These are phyloP conservation scores for Diacarnus erythraeanus DNA, from an alignment of 37 sponge, comb jelly and placozoan species.

Conservation along the genomic window DNA sequence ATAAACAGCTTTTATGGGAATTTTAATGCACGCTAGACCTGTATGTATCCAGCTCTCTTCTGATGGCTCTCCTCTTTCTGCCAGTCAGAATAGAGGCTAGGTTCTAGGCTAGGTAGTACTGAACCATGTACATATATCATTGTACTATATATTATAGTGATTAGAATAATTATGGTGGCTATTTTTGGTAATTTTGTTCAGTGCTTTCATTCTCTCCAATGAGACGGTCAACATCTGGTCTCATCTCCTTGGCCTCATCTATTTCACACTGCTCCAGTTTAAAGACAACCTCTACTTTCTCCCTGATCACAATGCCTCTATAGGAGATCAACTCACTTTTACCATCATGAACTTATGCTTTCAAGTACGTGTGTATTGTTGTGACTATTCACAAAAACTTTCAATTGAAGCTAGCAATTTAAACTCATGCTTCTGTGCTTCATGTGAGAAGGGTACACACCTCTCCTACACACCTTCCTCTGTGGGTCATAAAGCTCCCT, in stretches of 20 bases:
- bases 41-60: background rate
- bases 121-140: too few relatives aligned
- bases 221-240: constrained; percentile 93
- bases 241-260: constrained; percentile 74
- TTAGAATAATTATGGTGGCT: too few relatives aligned
- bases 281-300: constrained; percentile 59
- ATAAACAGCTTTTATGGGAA: background rate
- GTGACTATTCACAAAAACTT: too few relatives aligned
- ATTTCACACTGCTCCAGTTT: constrained; percentile 50
- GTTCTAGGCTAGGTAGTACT: too few relatives aligned
- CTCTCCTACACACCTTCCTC: too few relatives aligned
- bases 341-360: constrained; percentile 57
- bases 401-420: too few relatives aligned
- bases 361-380: constrained; percentile 27
- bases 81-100: too few relatives aligned
- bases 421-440: too few relatives aligned
- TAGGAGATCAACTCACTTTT: constrained; percentile 62
- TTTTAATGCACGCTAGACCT: background rate
- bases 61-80: background rate
- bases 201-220: constrained; percentile 73
- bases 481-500: too few relatives aligned
- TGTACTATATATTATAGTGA: too few relatives aligned
- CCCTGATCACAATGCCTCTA: constrained; percentile 27
- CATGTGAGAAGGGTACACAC: too few relatives aligned
- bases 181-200: constrained; percentile 12